Evolutionary conservation across 2,797 vertebrate genomes (phyloP), one percentile per base, ranked within the genome.

Genomic region (Gambelia wislizenii): DNA sequence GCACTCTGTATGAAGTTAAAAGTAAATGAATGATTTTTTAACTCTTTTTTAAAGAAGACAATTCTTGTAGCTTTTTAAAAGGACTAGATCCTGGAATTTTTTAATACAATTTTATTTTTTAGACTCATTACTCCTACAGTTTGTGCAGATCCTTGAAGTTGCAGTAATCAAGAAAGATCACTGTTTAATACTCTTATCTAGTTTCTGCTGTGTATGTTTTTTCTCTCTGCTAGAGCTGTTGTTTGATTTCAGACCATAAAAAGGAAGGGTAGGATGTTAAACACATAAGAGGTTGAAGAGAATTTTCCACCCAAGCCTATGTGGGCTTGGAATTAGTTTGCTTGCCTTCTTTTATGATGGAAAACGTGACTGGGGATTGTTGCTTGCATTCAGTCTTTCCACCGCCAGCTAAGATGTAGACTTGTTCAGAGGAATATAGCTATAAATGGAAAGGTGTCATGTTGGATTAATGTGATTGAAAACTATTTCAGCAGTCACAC

Each of bases 241-340:
- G 25, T 78, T 83, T 87, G 76, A 84, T 54, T 77, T 27, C 22
- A 88, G 67, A 64, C 16, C 54, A 30, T 36, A 84, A 49, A 87
- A 79, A 54, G 54, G 69, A 54, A 54, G 82, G 47, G 56, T n/a
- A 82, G 69, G 75, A 85, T 33, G 42, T 39, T 54, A 64, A 69
- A 67, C 22, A 81, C 36, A 52, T 13, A 83, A 59, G 9, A 33
- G 54, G 61, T 49, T 79, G 16, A 18, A 90, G 22, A 56, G 18
- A 44, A 0, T 12, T 25, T 87, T 87, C 81, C 5, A 36, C 18
- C n/a, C n/a, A 79, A 79, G 22, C 13, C 61, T 1, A 16, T 49
- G 44, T 84, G 84, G 79, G 52, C 61, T 72, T 78, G 12, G 8
- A 59, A 42, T 25, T 84, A 30, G 54, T 61, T 7, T 14, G n/a